Evolutionary conservation across 2,888 invertebrate species (phyloP), one percentile per base, ranked within the genome.

Genomic region (Pandemis corylana): DNA sequence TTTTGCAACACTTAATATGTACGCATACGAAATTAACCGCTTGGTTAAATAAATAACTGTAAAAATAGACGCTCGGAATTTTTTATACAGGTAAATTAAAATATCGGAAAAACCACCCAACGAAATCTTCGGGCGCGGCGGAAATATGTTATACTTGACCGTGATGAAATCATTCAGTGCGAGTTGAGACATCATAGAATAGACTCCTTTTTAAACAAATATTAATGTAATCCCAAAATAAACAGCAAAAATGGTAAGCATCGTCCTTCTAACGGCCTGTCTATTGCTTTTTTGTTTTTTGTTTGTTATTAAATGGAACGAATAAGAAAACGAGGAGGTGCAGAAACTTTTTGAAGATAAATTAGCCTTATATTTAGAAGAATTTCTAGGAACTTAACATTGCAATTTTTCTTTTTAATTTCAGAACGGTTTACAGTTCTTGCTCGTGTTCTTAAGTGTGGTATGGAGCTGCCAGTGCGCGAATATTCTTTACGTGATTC

Each of bases 401-500:
- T 2, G 28, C 28, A 36, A 5, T 36, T 36, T 36, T 59, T 59
- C 10, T 28, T 28, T 59, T 59, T 12, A 9, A 44, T 74, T 71
- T 61, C 68, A 73, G 65, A 41, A 20, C 49, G 41, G 12, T 62
- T 42, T 41, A 10, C 12, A 53, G 7, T 46, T 53, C 4, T 41
- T 70, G 1, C 53, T 61, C 36, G 20, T 73, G 4, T 66, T 71
- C n/a, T 53, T 36, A 36, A 36, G 28, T 36, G 28, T 61, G 49
- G 42, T 80, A 82, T 78, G 84, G 5, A 7, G 46, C 44, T 71
- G 70, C 15, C 62, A 89, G 36, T 81, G 85, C 5, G 90, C 91
- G 0, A 93, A 93, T 79, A 95, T 95, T 78, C 83, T 95, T n/a
- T 91, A 90, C 67, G 84, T 93, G 9, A 84, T 92, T 68, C 95